These are phyloP conservation scores for Nesospiza acunhae DNA, from an alignment of 2,113 vertebrate species.

Conservation along the genomic window DNA sequence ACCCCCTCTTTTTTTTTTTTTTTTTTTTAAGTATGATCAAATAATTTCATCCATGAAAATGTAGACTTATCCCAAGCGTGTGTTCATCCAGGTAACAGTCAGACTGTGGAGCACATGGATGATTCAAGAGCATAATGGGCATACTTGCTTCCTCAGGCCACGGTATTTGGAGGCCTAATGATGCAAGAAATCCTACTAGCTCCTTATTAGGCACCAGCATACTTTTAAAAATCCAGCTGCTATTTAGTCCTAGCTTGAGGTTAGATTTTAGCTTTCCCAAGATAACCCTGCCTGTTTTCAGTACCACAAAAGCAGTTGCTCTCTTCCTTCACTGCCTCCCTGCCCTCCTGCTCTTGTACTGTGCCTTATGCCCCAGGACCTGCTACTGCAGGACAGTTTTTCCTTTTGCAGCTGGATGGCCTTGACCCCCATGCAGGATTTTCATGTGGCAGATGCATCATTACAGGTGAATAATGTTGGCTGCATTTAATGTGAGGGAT, in stretches of 20 bases:
- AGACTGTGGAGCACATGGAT: not conserved
- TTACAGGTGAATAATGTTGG: not conserved
- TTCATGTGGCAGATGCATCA: not conserved
- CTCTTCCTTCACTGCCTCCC: fast-evolving
- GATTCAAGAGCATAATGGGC: not conserved
- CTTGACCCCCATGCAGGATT: not conserved
- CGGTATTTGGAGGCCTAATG: not conserved
- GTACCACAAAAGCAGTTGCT: not conserved
- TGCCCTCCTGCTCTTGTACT: not conserved
- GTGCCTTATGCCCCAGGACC: fast-evolving
- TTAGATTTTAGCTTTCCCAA: not conserved
- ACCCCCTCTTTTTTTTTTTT: fast-evolving
- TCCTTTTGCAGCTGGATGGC: not conserved
- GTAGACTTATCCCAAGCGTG: not conserved
- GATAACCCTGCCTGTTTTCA: not conserved
- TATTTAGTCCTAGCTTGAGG: not conserved
- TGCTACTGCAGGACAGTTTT: not conserved
- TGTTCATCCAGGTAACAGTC: not conserved
- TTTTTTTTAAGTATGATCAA: not conserved
- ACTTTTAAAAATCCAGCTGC: not conserved
- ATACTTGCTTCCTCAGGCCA: not conserved
- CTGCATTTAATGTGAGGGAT: not conserved
- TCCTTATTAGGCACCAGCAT: not conserved
- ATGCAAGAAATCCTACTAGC: not conserved
- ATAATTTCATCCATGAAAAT: not conserved